A percentile compares a stretch with the other conserved stretches of the same genome.
phyloP scores from a whole-genome alignment of 2,888 invertebrate genomes.

The Lottia gigantea region DNA sequence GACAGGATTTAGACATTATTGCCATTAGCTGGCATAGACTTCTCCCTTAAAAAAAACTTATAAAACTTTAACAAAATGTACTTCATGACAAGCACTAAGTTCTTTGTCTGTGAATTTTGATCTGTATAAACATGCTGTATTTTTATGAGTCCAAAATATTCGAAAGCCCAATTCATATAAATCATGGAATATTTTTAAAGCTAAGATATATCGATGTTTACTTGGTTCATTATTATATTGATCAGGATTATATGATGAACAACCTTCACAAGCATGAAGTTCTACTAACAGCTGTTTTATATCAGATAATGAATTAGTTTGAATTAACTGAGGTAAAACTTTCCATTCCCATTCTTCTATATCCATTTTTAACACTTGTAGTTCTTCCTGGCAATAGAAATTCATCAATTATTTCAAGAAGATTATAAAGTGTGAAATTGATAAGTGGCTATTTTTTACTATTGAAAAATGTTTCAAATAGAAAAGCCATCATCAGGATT shows the following conservation, averaged over 20 bases:
- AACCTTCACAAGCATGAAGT: conserved; percentile 43
- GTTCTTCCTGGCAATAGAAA: conserved; percentile 35
- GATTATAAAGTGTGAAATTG: too few relatives aligned
- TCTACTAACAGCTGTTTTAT: conserved; percentile 49
- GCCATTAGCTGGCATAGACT: too few relatives aligned
- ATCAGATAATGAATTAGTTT: conserved; percentile 34
- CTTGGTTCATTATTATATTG: conserved; percentile 41
- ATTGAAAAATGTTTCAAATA: too few relatives aligned
- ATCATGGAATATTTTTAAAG: conserved; percentile 41
- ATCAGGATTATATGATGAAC: conserved; percentile 32
- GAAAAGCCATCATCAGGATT: too few relatives aligned
- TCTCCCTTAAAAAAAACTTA: background rate
- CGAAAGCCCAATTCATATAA: conserved; percentile 48
- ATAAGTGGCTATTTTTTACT: too few relatives aligned
- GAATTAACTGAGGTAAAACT: conserved; percentile 42
- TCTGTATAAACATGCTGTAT: conserved; percentile 47
- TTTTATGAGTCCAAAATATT: conserved; percentile 49
- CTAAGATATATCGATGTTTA: conserved; percentile 43
- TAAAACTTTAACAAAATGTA: conserved; percentile 22
- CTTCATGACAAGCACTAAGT: conserved; percentile 46
- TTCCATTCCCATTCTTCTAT: conserved; percentile 57
- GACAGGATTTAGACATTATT: too few relatives aligned
- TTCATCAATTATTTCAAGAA: background rate
- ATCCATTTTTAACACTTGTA: conserved; percentile 51
- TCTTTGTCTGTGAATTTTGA: conserved; percentile 41